phyloP scores from a whole-genome alignment of 2,113 vertebrate genomes.

The Seriola dumerili region DNA sequence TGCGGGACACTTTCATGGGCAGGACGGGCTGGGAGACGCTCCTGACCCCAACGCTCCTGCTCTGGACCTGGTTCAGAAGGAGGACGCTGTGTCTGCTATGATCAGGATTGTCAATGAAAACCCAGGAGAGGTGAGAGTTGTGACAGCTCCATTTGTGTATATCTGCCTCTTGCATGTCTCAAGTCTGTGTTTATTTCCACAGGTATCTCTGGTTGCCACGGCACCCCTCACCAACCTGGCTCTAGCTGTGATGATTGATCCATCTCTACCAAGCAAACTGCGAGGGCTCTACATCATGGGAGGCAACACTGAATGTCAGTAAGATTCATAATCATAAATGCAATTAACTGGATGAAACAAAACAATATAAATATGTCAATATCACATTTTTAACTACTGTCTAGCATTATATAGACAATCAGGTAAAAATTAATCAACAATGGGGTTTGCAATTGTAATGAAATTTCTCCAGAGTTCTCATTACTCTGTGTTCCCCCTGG shows the following conservation, averaged over 20 bases:
- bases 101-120: slow-evolving; percentile 81
- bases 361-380: too few species aligned
- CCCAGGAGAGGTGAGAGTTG: slow-evolving; percentile 79
- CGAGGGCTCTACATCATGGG: slow-evolving; percentile 88
- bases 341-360: too few species aligned
- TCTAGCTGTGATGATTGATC: slow-evolving; percentile 87
- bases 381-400: too few species aligned
- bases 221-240: slow-evolving; percentile 88
- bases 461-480: too few species aligned
- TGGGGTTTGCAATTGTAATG: too few species aligned
- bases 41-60: slow-evolving; percentile 81
- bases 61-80: slow-evolving; percentile 78
- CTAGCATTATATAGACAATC: too few species aligned
- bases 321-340: too few species aligned
- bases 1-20: slow-evolving; percentile 79
- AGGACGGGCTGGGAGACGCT: slow-evolving; percentile 84
- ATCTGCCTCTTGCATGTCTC: neutral
- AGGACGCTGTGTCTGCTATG: slow-evolving; percentile 82
- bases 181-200: neutral
- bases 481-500: too few species aligned
- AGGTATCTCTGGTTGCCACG: slow-evolving; percentile 84
- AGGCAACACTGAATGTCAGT: slow-evolving; percentile 85
- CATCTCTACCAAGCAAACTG: slow-evolving; percentile 84
- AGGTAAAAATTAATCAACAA: too few species aligned
- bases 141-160: neutral